Evolutionary conservation across 2,888 invertebrate genomes (phyloP).

Genomic region (Habrosyne pyritoides): DNA sequence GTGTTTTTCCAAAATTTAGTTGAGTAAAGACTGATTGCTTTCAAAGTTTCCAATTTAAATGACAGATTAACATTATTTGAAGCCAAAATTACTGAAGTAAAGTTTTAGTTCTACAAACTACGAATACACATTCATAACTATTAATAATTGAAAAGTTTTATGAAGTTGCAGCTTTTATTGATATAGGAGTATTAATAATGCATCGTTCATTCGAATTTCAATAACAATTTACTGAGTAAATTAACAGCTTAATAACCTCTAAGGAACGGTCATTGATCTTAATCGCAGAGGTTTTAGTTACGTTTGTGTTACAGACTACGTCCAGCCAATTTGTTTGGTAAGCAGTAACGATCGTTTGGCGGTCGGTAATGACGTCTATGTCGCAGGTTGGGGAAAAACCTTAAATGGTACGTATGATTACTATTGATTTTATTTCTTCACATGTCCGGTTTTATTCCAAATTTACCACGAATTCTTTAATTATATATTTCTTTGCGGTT

Average conservation of each 20-base stretch:
- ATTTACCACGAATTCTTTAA: slow-evolving; percentile 9
- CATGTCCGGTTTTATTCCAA: background rate
- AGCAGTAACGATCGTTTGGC: slow-evolving; percentile 54
- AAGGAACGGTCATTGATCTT: background rate
- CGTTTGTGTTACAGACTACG: slow-evolving; percentile 69
- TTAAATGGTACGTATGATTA: slow-evolving; percentile 63
- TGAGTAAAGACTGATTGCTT: background rate
- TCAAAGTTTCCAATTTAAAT: background rate
- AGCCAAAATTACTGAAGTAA: background rate
- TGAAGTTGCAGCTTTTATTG: slow-evolving; percentile 1
- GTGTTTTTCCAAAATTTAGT: background rate
- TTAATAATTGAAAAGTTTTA: background rate
- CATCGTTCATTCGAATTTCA: background rate
- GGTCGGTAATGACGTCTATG: slow-evolving; percentile 76
- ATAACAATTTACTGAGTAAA: background rate
- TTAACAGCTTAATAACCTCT: slow-evolving; percentile 5
- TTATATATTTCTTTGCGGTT: slow-evolving; percentile 21
- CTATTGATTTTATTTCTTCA: slow-evolving; percentile 37
- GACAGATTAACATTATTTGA: background rate
- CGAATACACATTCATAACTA: background rate
- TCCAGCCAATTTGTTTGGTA: slow-evolving; percentile 84
- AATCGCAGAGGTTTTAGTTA: background rate
- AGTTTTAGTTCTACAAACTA: background rate
- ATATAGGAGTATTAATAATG: slow-evolving; percentile 1
- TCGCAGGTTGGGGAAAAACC: slow-evolving; percentile 86